phyloP scores from a whole-genome alignment of 1,140 invertebrate genomes.

The Achatina immaculata region DNA sequence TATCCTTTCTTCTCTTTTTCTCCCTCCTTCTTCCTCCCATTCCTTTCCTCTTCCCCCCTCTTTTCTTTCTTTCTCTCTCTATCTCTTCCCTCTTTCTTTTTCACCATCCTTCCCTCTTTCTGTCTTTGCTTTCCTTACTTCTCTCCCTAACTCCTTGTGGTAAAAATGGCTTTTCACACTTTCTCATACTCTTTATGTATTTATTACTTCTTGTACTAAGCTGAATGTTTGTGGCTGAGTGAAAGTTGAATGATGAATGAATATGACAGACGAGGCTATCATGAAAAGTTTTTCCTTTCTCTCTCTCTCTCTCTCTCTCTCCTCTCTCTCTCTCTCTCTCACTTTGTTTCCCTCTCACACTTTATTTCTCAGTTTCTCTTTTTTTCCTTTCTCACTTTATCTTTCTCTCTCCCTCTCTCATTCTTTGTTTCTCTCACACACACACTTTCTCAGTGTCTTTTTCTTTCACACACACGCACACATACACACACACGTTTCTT shows the following conservation, averaged over 20 bases:
- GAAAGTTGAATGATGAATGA: too few species aligned
- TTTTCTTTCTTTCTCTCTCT: neutral
- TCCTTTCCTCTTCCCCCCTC: neutral
- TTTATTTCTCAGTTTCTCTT: neutral
- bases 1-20: neutral
- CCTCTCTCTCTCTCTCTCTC: too few species aligned
- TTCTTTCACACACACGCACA: too few species aligned
- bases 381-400: neutral
- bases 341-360: neutral
- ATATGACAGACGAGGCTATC: too few species aligned
- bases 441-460: neutral
- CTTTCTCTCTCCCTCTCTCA: neutral
- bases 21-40: neutral
- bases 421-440: neutral
- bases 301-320: slow-evolving; percentile 10
- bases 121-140: neutral
- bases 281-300: too few species aligned
- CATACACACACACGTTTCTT: too few species aligned
- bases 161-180: too few species aligned
- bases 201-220: too few species aligned
- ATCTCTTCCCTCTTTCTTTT: neutral
- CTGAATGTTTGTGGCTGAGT: too few species aligned
- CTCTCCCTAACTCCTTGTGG: too few species aligned
- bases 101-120: slow-evolving; percentile 3
- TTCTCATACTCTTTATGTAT: too few species aligned